A percentile compares a stretch with the other conserved stretches of the same genome.
These are phyloP conservation scores for Orthonevra nobilis DNA, from an alignment of 2,888 invertebrate genomes.

Conservation along the genomic window DNA sequence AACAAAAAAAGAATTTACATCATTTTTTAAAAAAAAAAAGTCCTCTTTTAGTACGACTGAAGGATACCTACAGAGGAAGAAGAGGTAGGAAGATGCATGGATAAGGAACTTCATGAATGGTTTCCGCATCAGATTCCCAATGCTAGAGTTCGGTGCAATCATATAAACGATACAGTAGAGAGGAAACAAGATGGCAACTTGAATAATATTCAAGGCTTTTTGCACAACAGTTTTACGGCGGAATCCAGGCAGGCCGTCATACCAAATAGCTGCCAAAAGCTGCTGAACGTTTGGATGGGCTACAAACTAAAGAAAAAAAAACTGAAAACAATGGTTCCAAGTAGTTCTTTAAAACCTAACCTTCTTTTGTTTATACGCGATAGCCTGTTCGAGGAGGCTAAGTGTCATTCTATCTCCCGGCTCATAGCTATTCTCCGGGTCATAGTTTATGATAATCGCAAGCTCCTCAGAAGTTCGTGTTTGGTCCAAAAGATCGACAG, in stretches of 20 bases:
- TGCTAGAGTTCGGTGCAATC: conserved; percentile 89
- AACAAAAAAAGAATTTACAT: neutral
- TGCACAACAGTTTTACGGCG: conserved; percentile 88
- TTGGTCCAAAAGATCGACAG: conserved; percentile 94
- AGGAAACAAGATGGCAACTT: conserved; percentile 92
- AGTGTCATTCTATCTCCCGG: conserved; percentile 92
- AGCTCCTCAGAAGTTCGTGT: conserved; percentile 95
- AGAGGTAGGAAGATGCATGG: conserved; percentile 95
- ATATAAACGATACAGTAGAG: conserved; percentile 92
- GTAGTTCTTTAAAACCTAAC: no score
- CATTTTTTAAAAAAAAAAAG: no score
- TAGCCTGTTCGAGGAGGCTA: conserved; percentile 92
- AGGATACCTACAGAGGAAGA: conserved; percentile 93
- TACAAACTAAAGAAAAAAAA: conserved; percentile 87
- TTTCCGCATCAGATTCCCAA: conserved; percentile 92
- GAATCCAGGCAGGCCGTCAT: conserved; percentile 96
- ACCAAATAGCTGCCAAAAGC: conserved; percentile 94
- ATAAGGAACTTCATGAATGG: conserved; percentile 98
- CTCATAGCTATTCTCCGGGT: conserved; percentile 87
- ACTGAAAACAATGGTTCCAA: no score
- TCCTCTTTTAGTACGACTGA: no score
- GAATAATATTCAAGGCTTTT: conserved; percentile 87
- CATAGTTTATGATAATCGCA: conserved; percentile 95
- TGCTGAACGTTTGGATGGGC: conserved; percentile 98
- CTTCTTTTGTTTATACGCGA: conserved; percentile 96